Base-by-base conservation (phyloP, 2,888 invertebrate genomes). In the Drosophila acutilabella region DNA sequence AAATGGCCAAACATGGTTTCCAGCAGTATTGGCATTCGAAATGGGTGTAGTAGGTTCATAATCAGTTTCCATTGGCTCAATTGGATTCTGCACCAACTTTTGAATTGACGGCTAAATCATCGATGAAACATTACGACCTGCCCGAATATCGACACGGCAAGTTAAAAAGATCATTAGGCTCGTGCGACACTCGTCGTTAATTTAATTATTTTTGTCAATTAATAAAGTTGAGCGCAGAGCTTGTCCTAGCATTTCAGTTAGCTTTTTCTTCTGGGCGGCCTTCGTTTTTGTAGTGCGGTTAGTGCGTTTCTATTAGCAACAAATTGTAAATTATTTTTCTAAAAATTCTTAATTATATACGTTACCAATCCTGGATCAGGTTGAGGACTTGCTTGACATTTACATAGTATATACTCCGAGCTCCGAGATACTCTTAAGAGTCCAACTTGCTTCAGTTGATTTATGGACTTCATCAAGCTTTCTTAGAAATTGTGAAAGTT, bases 401-500 rank as follows among this genome's bases (percentile, higher is more conserved):
- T 42, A 8, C 11, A 26, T 8, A 57, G 47, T 6, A 11, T 20
- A 14, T 23, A 57, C 1, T 47, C 16, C 2, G 26, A 38, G n/a
- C n/a, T 14, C 3, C 11, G 11, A 14, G 36, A 8, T 14, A 44
- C 36, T 4, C 4, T 20, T 4, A 56, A 2, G 7, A 56, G 54
- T 4, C 54, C 54, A 33, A 56, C 20, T 23, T 11, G n/a, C 42
- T 56, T 56, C 1, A 56, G 33, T 1, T 6, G 33, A 4, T 10
- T 20, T n/a, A 56, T 4, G 4, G 54, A 33, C 2, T 56, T 20
- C 13, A 23, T 8, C 1, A 47, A 14, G 7, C n/a, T 23, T 0
- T 36, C 13, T 13, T 11, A 7, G 1, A 36, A 0, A 10, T 23
- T n/a, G n/a, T 14, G 1, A 4, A 1, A 0, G 8, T 13, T 4